Percentiles rank a stretch among this genome's conserved stretches.
These are phyloP conservation scores for Enteromius anoplus DNA, from an alignment of 2,797 vertebrate species.

Conservation along the genomic window DNA sequence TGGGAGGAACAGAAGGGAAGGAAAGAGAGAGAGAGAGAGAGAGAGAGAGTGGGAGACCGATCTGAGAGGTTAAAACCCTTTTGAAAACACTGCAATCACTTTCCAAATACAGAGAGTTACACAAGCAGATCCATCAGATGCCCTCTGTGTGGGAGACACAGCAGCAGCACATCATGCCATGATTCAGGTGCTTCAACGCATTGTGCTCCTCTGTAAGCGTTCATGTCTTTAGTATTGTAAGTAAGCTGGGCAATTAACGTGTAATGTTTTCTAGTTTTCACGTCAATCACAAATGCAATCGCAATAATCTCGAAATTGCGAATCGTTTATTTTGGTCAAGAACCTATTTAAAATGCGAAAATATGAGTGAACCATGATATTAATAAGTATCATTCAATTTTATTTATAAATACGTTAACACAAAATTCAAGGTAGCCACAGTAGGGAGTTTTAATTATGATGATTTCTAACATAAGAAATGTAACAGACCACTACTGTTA, in stretches of 20 bases:
- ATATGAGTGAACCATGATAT: background rate
- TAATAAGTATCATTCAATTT: background rate
- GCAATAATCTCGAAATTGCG: background rate
- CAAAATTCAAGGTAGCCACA: background rate
- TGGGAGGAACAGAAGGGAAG: slow-evolving; percentile 30
- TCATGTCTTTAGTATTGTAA: background rate
- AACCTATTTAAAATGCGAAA: background rate
- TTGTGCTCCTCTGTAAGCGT: slow-evolving; percentile 18
- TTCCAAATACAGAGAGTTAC: slow-evolving; percentile 46
- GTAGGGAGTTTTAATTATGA: background rate
- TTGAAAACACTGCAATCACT: slow-evolving; percentile 36
- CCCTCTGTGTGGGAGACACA: slow-evolving; percentile 29
- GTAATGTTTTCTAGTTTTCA: too few relatives aligned
- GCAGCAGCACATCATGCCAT: slow-evolving; percentile 27
- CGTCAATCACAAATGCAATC: background rate
- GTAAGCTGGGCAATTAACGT: background rate
- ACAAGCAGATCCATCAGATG: slow-evolving; percentile 23
- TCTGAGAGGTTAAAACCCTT: slow-evolving; percentile 45
- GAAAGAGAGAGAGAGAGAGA: slow-evolving; percentile 23
- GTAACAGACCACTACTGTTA: too few relatives aligned
- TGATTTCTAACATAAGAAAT: background rate
- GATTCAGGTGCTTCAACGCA: background rate
- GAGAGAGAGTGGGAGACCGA: slow-evolving; percentile 32
- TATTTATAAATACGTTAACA: background rate
- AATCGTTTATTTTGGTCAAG: background rate